Evolutionary conservation across 2,797 vertebrate species (phyloP).

Genomic region (Falco concolor): DNA sequence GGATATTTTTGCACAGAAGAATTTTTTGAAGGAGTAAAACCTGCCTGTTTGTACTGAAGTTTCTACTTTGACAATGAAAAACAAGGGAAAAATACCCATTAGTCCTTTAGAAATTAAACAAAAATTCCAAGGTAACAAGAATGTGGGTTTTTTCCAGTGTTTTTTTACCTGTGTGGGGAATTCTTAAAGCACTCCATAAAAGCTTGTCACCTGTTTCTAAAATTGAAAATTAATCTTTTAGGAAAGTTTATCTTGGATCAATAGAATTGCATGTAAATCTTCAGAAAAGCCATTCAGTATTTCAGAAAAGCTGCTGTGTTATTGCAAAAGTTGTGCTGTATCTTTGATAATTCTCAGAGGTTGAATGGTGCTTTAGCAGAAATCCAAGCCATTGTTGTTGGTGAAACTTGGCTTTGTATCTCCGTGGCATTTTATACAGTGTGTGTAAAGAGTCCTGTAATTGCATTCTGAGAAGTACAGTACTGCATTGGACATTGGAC

Average conservation of each 20-base stretch:
- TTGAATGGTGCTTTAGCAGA: background rate
- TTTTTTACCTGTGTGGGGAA: background rate
- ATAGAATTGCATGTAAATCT: background rate
- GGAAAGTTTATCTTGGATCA: background rate
- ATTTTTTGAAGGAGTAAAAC: background rate
- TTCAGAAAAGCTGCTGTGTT: background rate
- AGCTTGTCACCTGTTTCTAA: background rate
- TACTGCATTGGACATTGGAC: rapidly evolving
- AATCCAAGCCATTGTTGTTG: background rate
- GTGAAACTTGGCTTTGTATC: background rate
- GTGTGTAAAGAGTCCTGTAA: background rate
- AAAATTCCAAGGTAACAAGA: background rate
- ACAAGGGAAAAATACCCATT: background rate
- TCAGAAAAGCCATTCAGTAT: background rate
- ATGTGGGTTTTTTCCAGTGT: rapidly evolving
- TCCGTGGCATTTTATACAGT: background rate
- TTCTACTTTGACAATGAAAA: background rate
- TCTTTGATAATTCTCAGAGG: background rate
- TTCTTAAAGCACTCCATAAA: background rate
- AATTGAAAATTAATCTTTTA: background rate
- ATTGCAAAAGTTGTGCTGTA: background rate
- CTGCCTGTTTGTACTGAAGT: background rate
- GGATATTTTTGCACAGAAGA: background rate
- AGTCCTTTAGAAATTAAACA: background rate
- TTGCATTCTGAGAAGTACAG: background rate